Conservation (phyloP, 92 coral and sea anemone species). For the Umimayanthus chanpuru region DNA sequence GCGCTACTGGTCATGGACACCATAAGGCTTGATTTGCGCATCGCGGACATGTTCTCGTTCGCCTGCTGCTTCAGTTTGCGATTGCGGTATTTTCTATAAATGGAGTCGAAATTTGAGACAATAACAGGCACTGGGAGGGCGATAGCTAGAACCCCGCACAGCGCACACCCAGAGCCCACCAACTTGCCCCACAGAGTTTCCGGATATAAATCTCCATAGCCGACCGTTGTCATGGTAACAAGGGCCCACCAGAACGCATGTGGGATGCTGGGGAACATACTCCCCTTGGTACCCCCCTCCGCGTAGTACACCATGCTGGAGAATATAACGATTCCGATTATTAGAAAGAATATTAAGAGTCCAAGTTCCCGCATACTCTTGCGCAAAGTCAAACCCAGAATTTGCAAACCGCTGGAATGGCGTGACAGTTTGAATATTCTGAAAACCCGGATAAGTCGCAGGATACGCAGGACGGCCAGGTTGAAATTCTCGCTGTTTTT, state of each 20-base stretch:
- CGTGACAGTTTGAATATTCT: constrained; percentile 96
- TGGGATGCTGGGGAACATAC: constrained; percentile 87
- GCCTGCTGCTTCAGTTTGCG: constrained; percentile 82
- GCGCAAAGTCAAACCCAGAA: constrained; percentile 85
- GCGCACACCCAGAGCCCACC: constrained; percentile 92
- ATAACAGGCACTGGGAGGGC: constrained; percentile 98
- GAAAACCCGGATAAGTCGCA: constrained; percentile 93
- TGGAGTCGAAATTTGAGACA: constrained; percentile 93
- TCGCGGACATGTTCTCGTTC: constrained; percentile 33
- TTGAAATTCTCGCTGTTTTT: constrained; percentile 76
- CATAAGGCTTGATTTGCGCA: constrained; percentile 50
- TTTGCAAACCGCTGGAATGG: constrained; percentile 95
- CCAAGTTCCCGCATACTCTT: constrained; percentile 97
- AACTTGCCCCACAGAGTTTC: constrained; percentile 92
- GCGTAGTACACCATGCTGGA: constrained; percentile 99
- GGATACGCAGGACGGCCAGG: constrained; percentile 89
- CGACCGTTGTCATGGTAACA: constrained; percentile 99
- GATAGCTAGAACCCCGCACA: constrained; percentile 91
- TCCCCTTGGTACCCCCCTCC: constrained; percentile 77
- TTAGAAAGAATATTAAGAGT: constrained; percentile 82
- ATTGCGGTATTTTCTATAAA: constrained; percentile 82
- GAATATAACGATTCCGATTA: constrained; percentile 92
- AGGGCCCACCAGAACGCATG: constrained; percentile 99
- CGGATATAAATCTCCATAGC: constrained; percentile 96
- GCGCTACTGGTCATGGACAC: constrained; percentile 17